A percentile compares a stretch with the other conserved stretches of the same genome.
phyloP scores from a whole-genome alignment of 2,797 vertebrate species.

The Botia almorhae region DNA sequence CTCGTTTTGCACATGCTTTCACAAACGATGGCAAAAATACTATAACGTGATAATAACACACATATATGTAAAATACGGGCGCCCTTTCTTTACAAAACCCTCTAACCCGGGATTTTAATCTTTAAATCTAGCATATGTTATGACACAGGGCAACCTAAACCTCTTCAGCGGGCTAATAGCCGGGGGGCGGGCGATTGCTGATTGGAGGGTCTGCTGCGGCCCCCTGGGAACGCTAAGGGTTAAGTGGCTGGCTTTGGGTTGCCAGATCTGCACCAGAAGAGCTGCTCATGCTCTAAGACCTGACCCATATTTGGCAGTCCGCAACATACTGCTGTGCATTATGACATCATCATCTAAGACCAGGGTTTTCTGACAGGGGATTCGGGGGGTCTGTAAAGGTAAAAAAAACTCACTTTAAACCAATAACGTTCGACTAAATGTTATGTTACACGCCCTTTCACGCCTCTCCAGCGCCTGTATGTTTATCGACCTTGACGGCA shows the following conservation, averaged over 20 bases:
- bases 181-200: neutral
- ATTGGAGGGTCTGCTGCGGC: neutral
- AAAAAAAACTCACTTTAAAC: neutral
- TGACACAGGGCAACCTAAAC: conserved; percentile 13
- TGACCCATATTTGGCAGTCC: conserved; percentile 16
- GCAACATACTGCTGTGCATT: neutral
- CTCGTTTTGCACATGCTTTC: conserved; percentile 33
- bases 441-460: neutral
- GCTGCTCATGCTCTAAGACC: conserved; percentile 5
- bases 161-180: conserved; percentile 19
- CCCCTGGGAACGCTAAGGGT: conserved; percentile 13
- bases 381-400: neutral
- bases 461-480: conserved; percentile 1
- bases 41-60: neutral
- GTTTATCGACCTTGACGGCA: conserved; percentile 41
- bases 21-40: conserved; percentile 7
- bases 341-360: neutral
- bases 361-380: neutral
- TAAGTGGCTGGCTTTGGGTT: conserved; percentile 34
- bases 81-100: neutral
- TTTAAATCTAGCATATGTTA: conserved; percentile 20
- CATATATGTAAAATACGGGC: neutral
- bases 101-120: conserved; percentile 6
- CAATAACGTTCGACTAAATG: neutral
- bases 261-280: conserved; percentile 20